Evolutionary conservation across 2,888 invertebrate genomes (phyloP), one percentile per base, ranked within the genome.

Genomic region (Acronicta leporina): DNA sequence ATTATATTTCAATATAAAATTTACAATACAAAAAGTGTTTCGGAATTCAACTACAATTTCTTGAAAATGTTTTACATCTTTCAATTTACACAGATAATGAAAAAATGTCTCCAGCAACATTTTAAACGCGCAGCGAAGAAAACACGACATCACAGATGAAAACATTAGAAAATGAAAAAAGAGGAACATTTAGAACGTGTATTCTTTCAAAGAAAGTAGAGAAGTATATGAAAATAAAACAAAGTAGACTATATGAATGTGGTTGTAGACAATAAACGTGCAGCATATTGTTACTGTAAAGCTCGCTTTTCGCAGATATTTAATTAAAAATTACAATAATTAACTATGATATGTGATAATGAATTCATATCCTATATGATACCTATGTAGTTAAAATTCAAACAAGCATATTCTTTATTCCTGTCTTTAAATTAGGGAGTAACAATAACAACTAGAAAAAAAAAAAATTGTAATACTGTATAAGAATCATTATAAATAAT

Each of bases 201-300:
- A 45, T 55, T 63, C 40, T 56, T n/a, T 20, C 46, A 46, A 54
- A 42, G 16, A 7, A 2, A 14, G 41, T 25, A 56, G 20, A 14
- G 35, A 20, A 50, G 9, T 25, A 9, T 5, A 25, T 46, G 2
- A 33, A 49, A 41, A 46, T 27, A 43, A 0, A 45, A 27, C 11
- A 33, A 44, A 41, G 20, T 46, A 33, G 13, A 63, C 13, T 3
- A 3, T 4, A 20, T 11, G 15, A 27, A 15, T 27, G 20, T 48
- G 25, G 7, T n/a, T 20, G 35, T 14, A 30, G 27, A 50, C n/a
- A 14, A 50, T 53, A n/a, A 38, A n/a, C n/a, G 6, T n/a, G n/a
- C 38, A 1, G 38, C n/a, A 7, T 7, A 38, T n/a, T 38, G 6
- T 10, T 38, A 38, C 5, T 38, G 8, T 38, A 38, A 13, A 0